These are phyloP conservation scores for Serinus canaria DNA, from an alignment of 2,113 vertebrate species.

Conservation along the genomic window DNA sequence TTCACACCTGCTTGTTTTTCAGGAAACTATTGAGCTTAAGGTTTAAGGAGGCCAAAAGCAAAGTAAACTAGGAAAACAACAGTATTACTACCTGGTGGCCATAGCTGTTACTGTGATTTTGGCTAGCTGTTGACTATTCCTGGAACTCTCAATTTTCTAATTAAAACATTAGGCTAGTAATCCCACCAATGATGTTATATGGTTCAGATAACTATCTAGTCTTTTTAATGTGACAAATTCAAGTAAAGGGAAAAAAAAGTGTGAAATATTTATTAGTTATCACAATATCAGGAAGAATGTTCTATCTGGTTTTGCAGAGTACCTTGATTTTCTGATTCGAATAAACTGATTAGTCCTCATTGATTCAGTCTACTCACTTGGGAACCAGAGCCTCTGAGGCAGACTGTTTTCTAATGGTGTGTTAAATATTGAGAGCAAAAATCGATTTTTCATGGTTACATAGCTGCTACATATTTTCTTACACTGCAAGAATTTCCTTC, in stretches of 20 bases:
- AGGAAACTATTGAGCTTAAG: not conserved
- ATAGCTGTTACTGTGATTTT: not conserved
- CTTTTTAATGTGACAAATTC: not conserved
- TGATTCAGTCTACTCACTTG: not conserved
- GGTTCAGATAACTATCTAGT: not conserved
- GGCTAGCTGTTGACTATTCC: not conserved
- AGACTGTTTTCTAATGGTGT: not conserved
- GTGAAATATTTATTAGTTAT: not conserved
- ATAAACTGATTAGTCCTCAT: not conserved
- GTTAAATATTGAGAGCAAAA: slow-evolving; percentile 10
- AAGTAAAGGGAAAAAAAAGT: not conserved
- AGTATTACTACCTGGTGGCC: not conserved
- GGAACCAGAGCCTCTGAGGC: not conserved
- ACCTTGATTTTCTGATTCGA: not conserved
- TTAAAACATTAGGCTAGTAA: not conserved
- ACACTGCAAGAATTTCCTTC: not conserved
- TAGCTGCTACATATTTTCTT: not conserved
- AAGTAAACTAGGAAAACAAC: not conserved
- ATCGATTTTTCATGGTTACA: not conserved
- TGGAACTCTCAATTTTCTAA: not conserved
- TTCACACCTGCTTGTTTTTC: not conserved
- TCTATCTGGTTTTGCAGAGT: not conserved
- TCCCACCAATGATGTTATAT: not conserved
- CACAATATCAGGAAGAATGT: not conserved
- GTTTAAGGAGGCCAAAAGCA: not conserved